Evolutionary conservation across 2,888 invertebrate genomes (phyloP).

Genomic region (Meliscaeva auricollis): DNA sequence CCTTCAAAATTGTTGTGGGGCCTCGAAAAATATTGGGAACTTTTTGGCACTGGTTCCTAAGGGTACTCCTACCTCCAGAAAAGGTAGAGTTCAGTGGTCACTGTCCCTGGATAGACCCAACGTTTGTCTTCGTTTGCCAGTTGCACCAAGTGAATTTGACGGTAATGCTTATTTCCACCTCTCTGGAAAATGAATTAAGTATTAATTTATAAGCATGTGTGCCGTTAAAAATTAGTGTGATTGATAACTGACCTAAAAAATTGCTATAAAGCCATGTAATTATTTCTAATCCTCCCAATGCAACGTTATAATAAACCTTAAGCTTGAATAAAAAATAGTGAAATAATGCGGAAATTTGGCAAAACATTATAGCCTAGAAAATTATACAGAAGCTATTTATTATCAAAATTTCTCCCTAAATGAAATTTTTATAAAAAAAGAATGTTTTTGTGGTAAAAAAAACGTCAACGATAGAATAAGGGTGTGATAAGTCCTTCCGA

Average conservation of each 20-base stretch:
- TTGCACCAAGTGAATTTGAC: too few relatives aligned
- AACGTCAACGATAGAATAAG: constrained; percentile 22
- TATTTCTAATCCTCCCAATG: background rate
- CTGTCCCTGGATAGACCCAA: too few relatives aligned
- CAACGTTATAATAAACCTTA: constrained; percentile 6
- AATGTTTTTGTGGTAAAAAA: constrained; percentile 58
- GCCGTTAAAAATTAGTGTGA: background rate
- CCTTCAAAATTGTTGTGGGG: too few relatives aligned
- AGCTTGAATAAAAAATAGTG: background rate
- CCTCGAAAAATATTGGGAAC: too few relatives aligned
- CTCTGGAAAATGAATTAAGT: too few relatives aligned
- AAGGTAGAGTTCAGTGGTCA: too few relatives aligned
- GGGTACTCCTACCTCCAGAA: too few relatives aligned
- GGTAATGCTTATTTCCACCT: too few relatives aligned
- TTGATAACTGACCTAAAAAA: background rate
- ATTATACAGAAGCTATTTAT: background rate
- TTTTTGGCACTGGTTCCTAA: too few relatives aligned
- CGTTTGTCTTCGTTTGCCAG: too few relatives aligned
- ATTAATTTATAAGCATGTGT: background rate
- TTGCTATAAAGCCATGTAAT: background rate
- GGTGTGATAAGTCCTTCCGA: constrained; percentile 55
- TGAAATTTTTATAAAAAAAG: constrained; percentile 48
- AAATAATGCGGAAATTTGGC: constrained; percentile 28
- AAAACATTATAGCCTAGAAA: constrained; percentile 32
- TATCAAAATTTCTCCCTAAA: constrained; percentile 8